Base-by-base conservation (phyloP, 2,113 vertebrate species). In the Rana temporaria region DNA sequence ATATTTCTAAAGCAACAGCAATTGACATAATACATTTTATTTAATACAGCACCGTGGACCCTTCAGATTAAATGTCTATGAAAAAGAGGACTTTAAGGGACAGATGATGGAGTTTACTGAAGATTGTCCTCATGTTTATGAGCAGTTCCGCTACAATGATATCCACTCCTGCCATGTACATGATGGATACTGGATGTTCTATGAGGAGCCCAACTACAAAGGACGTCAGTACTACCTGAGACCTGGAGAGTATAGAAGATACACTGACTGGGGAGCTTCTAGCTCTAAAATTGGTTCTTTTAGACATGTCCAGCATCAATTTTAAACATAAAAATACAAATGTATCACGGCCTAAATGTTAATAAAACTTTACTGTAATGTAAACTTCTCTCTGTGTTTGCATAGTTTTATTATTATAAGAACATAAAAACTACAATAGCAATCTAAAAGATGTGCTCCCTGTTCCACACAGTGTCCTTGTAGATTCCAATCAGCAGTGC, bases 271-370 rank as follows among this genome's bases (percentile, higher is more conserved):
- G 68, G 73, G 74, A 6, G 38, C 68, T 1, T 17, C 53, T 64
- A 24, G 20, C 16, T 2, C 66, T 4, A 85, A 75, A 82, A 84
- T 55, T 0, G 57, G 85, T 17, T 87, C 86, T 78, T 78, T 86
- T 56, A 84, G 84, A 85, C 32, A 75, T n/a, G 56, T 87, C 53
- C 17, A 79, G 15, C 69, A 88, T 57, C 30, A 20, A 18, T 32
- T 19, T 32, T 74, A 59, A 74, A 73, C 42, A 48, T 12, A 48
- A 12, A 48, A 48, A 48, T 14, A 48, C 6, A 9, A 2, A 48
- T 48, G 2, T 12, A 48, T 8, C 8, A 48, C 42, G 7, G 14
- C 42, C 42, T 48, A 48, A 48, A 48, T 1, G 0, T 48, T 8
- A 48, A 48, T 48, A 48, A 48, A 48, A 7, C 9, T 12, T 48